Percentiles rank a stretch among this genome's conserved stretches.
Conservation (phyloP, 2,113 vertebrate genomes). For the Synchiropus splendidus region DNA sequence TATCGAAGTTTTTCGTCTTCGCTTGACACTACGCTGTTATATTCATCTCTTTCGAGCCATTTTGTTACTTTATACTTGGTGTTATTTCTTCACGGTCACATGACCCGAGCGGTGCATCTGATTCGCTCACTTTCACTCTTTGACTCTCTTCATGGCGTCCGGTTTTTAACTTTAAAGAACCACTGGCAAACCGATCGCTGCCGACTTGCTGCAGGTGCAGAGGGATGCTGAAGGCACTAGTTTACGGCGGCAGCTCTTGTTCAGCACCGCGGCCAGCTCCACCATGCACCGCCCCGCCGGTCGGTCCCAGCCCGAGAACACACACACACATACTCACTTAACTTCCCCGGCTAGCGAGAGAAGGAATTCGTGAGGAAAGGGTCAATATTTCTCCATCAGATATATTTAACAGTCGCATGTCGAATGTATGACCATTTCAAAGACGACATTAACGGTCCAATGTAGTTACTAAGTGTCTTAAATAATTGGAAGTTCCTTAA, state of each 20-base stretch:
- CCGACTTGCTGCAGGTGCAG: not conserved
- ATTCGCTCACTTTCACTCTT: conserved; percentile 74
- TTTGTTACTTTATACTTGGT: conserved; percentile 52
- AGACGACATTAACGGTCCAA: conserved; percentile 48
- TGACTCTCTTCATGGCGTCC: conserved; percentile 10
- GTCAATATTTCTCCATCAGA: conserved; percentile 3
- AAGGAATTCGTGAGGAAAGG: not conserved
- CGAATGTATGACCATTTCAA: too few species aligned
- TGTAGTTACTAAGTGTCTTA: conserved; percentile 65
- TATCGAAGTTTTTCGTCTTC: conserved; percentile 2
- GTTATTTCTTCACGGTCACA: conserved; percentile 70
- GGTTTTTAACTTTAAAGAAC: conserved; percentile 16
- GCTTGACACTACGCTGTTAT: fast-evolving
- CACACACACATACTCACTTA: conserved; percentile 11
- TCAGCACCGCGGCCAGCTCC: conserved; percentile 81
- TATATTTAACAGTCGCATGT: not conserved
- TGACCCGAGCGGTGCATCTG: conserved; percentile 68
- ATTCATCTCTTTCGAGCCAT: conserved; percentile 13
- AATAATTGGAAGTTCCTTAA: not conserved
- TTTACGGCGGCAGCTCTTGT: conserved; percentile 17
- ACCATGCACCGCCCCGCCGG: conserved; percentile 25
- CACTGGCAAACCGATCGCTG: not conserved
- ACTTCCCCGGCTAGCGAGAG: conserved; percentile 14
- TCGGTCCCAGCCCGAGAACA: conserved; percentile 39
- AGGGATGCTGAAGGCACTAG: not conserved